Evolutionary conservation across 2,888 invertebrate genomes (phyloP).

Genomic region (Apomyelois bistriatella): DNA sequence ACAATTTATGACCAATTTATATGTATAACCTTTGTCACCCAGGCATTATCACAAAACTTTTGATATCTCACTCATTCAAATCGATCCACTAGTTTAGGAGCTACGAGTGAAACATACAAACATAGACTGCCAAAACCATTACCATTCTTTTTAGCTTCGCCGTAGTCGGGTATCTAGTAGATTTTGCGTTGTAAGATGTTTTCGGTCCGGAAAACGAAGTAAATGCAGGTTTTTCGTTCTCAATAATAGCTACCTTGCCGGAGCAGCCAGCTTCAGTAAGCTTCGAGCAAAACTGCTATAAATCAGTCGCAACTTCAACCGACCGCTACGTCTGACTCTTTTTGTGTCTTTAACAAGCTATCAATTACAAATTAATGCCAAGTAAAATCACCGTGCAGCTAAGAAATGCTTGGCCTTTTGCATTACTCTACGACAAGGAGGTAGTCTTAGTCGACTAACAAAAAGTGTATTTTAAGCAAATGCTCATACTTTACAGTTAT

Average conservation of each 20-base stretch:
- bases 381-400: background rate
- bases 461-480: too few relatives aligned
- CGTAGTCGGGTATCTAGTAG: background rate
- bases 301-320: constrained; percentile 9
- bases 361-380: constrained; percentile 13
- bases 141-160: too few relatives aligned
- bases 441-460: too few relatives aligned
- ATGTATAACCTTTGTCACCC: too few relatives aligned
- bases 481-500: too few relatives aligned
- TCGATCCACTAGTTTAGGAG: too few relatives aligned
- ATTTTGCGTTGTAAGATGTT: background rate
- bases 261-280: background rate
- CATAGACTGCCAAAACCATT: too few relatives aligned
- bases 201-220: background rate
- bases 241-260: constrained; percentile 3
- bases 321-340: constrained; percentile 10
- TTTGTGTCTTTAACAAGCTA: constrained; percentile 13
- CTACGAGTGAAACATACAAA: too few relatives aligned
- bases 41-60: too few relatives aligned
- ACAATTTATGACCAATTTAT: too few relatives aligned
- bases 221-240: constrained; percentile 1
- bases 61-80: too few relatives aligned
- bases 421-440: too few relatives aligned
- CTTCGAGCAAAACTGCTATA: constrained; percentile 3
- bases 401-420: background rate